Percentiles rank a stretch among this genome's conserved stretches.
Evolutionary conservation across 2,888 invertebrate species (phyloP).

Genomic region (Eilema griseolum): DNA sequence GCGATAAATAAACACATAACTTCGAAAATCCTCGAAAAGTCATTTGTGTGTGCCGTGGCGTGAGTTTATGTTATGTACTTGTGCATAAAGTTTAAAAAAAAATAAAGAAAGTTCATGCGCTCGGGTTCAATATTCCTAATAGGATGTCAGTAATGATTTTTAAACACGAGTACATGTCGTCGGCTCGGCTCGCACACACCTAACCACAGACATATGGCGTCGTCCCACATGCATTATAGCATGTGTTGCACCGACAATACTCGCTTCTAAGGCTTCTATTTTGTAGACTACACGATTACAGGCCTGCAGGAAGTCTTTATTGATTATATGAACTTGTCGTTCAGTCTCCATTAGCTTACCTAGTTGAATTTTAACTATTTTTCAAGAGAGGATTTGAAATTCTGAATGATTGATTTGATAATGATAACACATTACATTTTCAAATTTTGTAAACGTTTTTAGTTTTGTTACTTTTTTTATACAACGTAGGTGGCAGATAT

Average conservation of each 20-base stretch:
- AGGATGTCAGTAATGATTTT: conserved; percentile 23
- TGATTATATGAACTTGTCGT: conserved; percentile 53
- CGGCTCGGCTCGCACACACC: conserved; percentile 30
- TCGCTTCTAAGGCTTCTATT: conserved; percentile 66
- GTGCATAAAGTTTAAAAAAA: neutral
- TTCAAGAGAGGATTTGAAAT: too few relatives aligned
- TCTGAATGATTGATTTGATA: too few relatives aligned
- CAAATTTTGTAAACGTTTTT: too few relatives aligned
- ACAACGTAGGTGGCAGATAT: too few relatives aligned
- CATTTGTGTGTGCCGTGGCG: too few relatives aligned
- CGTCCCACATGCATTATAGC: conserved; percentile 63
- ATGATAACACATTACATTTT: too few relatives aligned
- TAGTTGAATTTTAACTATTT: too few relatives aligned
- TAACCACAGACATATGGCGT: conserved; percentile 59
- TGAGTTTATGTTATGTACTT: too few relatives aligned
- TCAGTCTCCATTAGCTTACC: neutral
- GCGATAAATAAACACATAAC: too few relatives aligned
- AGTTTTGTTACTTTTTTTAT: too few relatives aligned
- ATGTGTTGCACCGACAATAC: conserved; percentile 48
- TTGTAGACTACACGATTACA: conserved; percentile 52
- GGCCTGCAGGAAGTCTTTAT: conserved; percentile 55
- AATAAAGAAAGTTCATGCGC: neutral
- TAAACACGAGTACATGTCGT: conserved; percentile 15
- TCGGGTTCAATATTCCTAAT: neutral
- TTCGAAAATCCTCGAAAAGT: too few relatives aligned